Evolutionary conservation across 2,113 vertebrate genomes (phyloP).

Genomic region (Cinclus cinclus): DNA sequence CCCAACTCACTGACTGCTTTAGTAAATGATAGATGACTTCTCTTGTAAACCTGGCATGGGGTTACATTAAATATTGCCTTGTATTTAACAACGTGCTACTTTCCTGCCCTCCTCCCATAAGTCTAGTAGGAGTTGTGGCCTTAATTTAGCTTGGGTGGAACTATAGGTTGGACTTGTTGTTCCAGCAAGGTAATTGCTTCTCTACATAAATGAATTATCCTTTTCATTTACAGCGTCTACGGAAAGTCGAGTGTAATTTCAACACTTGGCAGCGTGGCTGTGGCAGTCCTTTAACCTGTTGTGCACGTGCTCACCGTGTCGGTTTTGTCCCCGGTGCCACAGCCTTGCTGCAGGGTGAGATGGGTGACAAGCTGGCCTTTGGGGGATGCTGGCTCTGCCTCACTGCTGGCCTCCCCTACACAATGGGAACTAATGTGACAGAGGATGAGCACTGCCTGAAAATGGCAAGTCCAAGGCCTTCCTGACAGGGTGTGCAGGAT

Average conservation of each 20-base stretch:
- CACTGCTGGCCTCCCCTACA: not conserved
- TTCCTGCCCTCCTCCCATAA: not conserved
- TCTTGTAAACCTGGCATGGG: not conserved
- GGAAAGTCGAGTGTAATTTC: not conserved
- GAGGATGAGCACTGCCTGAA: not conserved
- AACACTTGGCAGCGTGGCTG: not conserved
- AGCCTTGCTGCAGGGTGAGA: not conserved
- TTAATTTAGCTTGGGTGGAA: constrained; percentile 35
- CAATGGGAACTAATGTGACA: rapidly evolving
- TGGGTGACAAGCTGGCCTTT: rapidly evolving
- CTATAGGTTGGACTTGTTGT: not conserved
- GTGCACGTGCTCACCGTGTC: rapidly evolving
- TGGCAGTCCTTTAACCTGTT: not conserved
- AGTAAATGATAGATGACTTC: not conserved
- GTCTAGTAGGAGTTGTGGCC: not conserved
- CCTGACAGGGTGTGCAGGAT: not conserved
- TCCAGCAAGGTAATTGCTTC: constrained; percentile 31
- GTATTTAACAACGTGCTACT: not conserved
- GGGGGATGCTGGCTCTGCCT: not conserved
- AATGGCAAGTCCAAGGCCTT: not conserved
- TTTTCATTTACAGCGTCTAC: not conserved
- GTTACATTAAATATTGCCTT: constrained; percentile 15
- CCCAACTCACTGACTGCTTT: not conserved
- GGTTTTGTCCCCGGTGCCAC: not conserved
- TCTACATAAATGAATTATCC: not conserved